Conservation (phyloP, 2,888 invertebrate genomes). For the Pyrgus malvae region DNA sequence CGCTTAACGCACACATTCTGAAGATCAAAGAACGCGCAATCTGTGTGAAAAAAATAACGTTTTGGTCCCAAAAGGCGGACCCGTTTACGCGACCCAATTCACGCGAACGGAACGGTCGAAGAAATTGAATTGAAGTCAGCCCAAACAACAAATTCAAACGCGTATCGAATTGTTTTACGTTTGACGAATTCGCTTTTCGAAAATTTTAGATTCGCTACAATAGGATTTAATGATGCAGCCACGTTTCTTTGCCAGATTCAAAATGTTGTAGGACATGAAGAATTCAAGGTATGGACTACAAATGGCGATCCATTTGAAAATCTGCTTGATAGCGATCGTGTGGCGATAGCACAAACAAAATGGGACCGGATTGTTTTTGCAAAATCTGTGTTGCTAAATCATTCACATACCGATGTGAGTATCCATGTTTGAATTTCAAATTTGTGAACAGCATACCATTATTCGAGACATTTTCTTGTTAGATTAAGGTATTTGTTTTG, state of each 20-base stretch:
- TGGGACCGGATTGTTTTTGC: slow-evolving; percentile 56
- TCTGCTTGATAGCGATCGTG: slow-evolving; percentile 66
- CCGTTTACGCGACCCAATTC: slow-evolving; percentile 82
- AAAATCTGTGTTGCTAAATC: slow-evolving; percentile 53
- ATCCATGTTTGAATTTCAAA: slow-evolving; percentile 57
- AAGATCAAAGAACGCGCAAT: slow-evolving; percentile 79
- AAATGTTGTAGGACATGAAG: slow-evolving; percentile 60
- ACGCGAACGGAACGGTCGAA: slow-evolving; percentile 74
- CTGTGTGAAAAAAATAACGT: slow-evolving; percentile 80
- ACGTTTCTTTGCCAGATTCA: slow-evolving; percentile 69
- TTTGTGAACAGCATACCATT: slow-evolving; percentile 45
- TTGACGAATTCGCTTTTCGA: slow-evolving; percentile 78
- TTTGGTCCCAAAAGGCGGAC: slow-evolving; percentile 80
- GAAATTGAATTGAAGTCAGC: slow-evolving; percentile 78
- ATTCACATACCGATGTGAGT: slow-evolving; percentile 50
- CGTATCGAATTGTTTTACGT: slow-evolving; percentile 82
- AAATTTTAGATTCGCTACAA: slow-evolving; percentile 77
- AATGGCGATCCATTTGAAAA: slow-evolving; percentile 53
- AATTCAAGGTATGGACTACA: slow-evolving; percentile 62
- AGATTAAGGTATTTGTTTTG: slow-evolving; percentile 27
- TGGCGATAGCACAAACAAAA: slow-evolving; percentile 68
- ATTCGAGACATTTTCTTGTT: slow-evolving; percentile 33
- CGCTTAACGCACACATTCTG: slow-evolving; percentile 79
- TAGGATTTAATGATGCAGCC: slow-evolving; percentile 78
- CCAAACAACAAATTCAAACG: slow-evolving; percentile 79